These are phyloP conservation scores for Ianthella basta DNA, from an alignment of 37 sponge, comb jelly and placozoan genomes.

Conservation along the genomic window DNA sequence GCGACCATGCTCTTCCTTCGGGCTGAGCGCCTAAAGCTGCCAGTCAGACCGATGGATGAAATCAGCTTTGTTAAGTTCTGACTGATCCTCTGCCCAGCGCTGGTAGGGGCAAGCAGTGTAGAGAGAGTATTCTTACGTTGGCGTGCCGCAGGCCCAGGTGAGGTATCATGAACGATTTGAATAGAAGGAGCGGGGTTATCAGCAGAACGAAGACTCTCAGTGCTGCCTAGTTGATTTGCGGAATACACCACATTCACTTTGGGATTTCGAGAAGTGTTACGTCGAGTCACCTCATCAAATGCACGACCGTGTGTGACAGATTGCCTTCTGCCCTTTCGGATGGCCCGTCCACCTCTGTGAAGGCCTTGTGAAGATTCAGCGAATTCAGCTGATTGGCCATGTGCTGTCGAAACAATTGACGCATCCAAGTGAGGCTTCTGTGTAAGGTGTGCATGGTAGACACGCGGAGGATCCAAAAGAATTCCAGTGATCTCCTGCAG, in stretches of 20 bases:
- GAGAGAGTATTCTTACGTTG: too few relatives aligned
- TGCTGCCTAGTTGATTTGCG: not conserved
- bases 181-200: constrained; percentile 47
- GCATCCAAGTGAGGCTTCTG: not conserved
- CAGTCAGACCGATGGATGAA: not conserved
- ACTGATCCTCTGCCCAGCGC: not conserved
- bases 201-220: constrained; percentile 29
- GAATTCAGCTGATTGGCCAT: too few relatives aligned
- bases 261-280: not conserved
- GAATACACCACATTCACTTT: constrained; percentile 10
- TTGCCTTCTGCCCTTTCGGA: not conserved
- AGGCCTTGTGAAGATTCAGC: not conserved
- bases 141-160: not conserved
- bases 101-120: too few relatives aligned
- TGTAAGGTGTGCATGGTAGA: not conserved
- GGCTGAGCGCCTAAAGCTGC: not conserved
- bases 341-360: not conserved
- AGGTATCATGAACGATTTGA: constrained; percentile 26
- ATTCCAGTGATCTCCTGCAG: constrained; percentile 70
- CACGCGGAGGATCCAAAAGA: constrained; percentile 52
- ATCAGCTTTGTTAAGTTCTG: constrained; percentile 14
- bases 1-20: not conserved
- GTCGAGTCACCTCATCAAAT: not conserved
- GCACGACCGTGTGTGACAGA: not conserved
- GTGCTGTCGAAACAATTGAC: not conserved